Evolutionary conservation across 2,888 invertebrate genomes (phyloP), one percentile per base, ranked within the genome.

Genomic region (Notodonta ziczac): DNA sequence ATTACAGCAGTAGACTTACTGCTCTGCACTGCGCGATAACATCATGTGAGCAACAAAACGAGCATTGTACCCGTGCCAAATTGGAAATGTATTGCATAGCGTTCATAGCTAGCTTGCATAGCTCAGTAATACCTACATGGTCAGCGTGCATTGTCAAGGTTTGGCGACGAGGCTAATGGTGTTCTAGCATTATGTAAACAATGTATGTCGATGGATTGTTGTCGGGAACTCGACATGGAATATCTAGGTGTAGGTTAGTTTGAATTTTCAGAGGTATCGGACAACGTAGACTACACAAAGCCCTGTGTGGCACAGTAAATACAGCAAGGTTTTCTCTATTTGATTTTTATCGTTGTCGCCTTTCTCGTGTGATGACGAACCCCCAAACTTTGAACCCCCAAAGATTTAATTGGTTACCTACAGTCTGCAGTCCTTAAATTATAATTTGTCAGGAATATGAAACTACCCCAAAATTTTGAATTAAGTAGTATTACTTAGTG

Each of bases 1-100:
- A 52, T 61, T 60, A 46, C 53, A 50, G 40, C 35, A 54, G 24
- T 66, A 60, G 42, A 69, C 58, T 57, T 58, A 70, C 56, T 62
- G 66, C 57, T 70, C 35, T 75, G 69, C 63, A 69, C 14, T 56
- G 39, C 57, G 44, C 54, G 59, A 58, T 66, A 58, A 64, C 61
- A 61, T 58, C 58, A 56, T 48, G 58, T 53, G 42, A n/a, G 60
- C 40, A 69, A 79, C 74, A 65, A 75, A 76, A 63, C 70, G 39
- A 67, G 76, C 77, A 72, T 74, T 82, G 79, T 77, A 77, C 50
- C 52, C 69, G 65, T 76, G 77, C 75, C 77, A 79, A 80, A 59
- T 67, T 53, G 63, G 35, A 54, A 59, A 52, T 54, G 39, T 52
- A 59, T 54, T 66, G 56, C 61, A 59, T 54, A 65, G 56, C 61